Conservation (phyloP, 1,140 invertebrate species). For the Campoletis sonorensis region DNA sequence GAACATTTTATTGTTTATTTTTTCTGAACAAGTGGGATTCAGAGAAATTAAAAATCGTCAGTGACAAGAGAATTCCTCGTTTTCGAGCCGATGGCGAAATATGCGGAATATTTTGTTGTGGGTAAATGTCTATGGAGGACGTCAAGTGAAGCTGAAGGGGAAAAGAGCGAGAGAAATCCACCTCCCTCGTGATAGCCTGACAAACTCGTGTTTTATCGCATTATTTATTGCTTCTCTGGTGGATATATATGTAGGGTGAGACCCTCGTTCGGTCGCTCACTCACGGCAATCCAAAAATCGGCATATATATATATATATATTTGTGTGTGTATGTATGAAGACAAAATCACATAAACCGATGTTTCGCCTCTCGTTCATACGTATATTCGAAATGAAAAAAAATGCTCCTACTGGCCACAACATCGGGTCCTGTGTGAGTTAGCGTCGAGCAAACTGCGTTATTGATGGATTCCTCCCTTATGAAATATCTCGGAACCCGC, state of each 20-base stretch:
- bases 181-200: slow-evolving; percentile 71
- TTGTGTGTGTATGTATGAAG: slow-evolving; percentile 11
- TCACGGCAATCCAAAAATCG: slow-evolving; percentile 59
- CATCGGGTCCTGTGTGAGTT: slow-evolving; percentile 37
- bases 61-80: background rate
- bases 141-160: slow-evolving; percentile 6
- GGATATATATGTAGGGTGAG: slow-evolving; percentile 55
- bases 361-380: slow-evolving; percentile 10
- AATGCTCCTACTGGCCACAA: slow-evolving; percentile 28
- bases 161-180: slow-evolving; percentile 37
- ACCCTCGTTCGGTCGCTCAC: slow-evolving; percentile 36
- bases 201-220: slow-evolving; percentile 77
- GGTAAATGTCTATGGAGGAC: background rate
- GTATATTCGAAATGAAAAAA: slow-evolving; percentile 44
- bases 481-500: slow-evolving; percentile 74
- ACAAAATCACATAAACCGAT: slow-evolving; percentile 38
- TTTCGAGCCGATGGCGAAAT: background rate
- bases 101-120: background rate
- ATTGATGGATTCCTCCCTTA: slow-evolving; percentile 78
- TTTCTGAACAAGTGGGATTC: background rate
- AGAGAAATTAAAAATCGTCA: slow-evolving; percentile 8
- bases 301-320: slow-evolving; percentile 50
- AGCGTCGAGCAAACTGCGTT: slow-evolving; percentile 56
- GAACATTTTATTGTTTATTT: too few relatives aligned
- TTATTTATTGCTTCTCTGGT: slow-evolving; percentile 72